Evolutionary conservation across 2,113 vertebrate species (phyloP).

Genomic region (Etia nguti): DNA sequence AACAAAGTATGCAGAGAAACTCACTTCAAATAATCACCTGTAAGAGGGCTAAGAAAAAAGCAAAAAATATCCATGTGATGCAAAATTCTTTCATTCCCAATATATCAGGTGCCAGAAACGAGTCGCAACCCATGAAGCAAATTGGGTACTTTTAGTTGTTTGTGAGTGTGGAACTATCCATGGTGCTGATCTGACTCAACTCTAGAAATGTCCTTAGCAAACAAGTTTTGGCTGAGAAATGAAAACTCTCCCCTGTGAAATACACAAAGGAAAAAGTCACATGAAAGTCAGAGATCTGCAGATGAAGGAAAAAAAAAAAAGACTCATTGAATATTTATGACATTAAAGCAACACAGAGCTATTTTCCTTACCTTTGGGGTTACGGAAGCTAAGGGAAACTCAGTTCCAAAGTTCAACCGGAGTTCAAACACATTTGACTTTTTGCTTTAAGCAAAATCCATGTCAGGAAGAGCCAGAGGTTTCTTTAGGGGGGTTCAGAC

Average conservation of each 20-base stretch:
- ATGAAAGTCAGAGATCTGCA: slow-evolving; percentile 25
- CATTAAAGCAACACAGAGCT: slow-evolving; percentile 9
- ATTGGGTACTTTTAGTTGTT: neutral
- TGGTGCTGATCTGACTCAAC: neutral
- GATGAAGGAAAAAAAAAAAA: slow-evolving; percentile 4
- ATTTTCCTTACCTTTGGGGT: slow-evolving; percentile 10
- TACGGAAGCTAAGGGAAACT: neutral
- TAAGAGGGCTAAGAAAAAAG: neutral
- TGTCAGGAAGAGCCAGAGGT: slow-evolving; percentile 5
- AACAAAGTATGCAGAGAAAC: neutral
- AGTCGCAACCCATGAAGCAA: neutral
- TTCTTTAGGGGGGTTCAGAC: slow-evolving; percentile 15
- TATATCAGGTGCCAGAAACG: neutral
- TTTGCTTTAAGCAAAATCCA: neutral
- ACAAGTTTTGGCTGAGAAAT: neutral
- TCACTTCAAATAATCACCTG: neutral
- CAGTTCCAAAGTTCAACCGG: slow-evolving; percentile 28
- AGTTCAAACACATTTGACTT: slow-evolving; percentile 44
- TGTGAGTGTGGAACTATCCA: neutral
- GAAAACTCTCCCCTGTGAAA: neutral
- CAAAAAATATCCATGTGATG: neutral
- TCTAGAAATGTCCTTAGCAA: neutral
- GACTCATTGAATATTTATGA: slow-evolving; percentile 33
- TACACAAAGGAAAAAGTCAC: slow-evolving; percentile 8
- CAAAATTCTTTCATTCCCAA: neutral